Percentiles rank a stretch among this genome's conserved stretches.
These are phyloP conservation scores for Heliconius hermathena DNA, from an alignment of 1,140 invertebrate genomes.

Conservation along the genomic window DNA sequence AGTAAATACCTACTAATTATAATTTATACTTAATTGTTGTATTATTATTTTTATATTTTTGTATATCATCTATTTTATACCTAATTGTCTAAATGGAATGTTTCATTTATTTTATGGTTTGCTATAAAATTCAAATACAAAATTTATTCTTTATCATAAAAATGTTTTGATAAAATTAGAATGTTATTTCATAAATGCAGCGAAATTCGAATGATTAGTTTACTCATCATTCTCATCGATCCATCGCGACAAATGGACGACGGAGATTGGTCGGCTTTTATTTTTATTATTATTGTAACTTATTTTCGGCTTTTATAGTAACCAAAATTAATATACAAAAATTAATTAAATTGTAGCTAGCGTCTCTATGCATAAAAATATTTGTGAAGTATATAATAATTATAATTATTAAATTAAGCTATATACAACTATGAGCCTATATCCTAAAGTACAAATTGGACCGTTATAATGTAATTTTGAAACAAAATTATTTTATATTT, in stretches of 20 bases:
- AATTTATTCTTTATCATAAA: background rate
- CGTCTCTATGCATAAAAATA: background rate
- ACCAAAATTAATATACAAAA: background rate
- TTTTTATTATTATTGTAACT: too few species aligned
- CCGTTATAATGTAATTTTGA: slow-evolving; percentile 18
- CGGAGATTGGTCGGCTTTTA: background rate
- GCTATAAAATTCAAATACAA: background rate
- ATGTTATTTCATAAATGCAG: background rate
- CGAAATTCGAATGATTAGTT: background rate
- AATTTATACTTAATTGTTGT: background rate
- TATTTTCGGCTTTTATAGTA: background rate
- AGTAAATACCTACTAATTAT: background rate
- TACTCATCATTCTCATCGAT: background rate
- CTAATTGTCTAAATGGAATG: background rate
- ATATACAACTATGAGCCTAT: background rate
- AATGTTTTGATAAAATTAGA: background rate
- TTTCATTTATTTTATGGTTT: background rate
- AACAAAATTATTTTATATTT: slow-evolving; percentile 5
- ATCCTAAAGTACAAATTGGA: slow-evolving; percentile 20
- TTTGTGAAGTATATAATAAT: too few species aligned
- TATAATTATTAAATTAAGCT: background rate
- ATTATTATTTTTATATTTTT: too few species aligned
- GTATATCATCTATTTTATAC: background rate
- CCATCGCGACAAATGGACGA: background rate
- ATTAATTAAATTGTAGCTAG: background rate